Percentiles rank a stretch among this genome's conserved stretches.
phyloP scores from a whole-genome alignment of 2,113 vertebrate species.

The Tragelaphus imberbis region DNA sequence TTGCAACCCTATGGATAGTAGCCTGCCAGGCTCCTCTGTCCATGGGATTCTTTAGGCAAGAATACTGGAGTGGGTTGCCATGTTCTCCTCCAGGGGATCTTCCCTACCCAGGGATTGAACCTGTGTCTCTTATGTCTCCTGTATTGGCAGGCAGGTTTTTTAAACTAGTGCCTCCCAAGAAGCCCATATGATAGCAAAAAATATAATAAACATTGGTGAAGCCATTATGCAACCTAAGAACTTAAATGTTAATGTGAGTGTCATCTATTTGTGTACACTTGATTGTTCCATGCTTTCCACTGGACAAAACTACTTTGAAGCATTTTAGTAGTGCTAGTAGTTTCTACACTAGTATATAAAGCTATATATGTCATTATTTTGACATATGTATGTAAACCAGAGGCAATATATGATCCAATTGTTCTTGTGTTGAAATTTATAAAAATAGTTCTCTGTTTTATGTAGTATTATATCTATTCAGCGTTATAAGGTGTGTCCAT shows the following conservation, averaged over 20 bases:
- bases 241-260: neutral
- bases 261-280: neutral
- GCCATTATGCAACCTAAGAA: neutral
- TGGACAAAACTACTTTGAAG: neutral
- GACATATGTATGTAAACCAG: neutral
- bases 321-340: neutral
- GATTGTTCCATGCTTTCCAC: neutral
- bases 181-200: neutral
- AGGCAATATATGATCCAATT: neutral
- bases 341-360: neutral
- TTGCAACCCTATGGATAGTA: neutral
- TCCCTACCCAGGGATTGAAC: neutral
- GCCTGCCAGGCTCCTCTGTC: neutral
- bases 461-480: neutral
- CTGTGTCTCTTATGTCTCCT: neutral
- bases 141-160: neutral
- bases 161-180: neutral
- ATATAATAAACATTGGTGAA: neutral
- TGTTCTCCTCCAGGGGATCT: neutral
- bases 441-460: neutral
- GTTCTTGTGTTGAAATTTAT: neutral
- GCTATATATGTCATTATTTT: neutral
- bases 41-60: neutral
- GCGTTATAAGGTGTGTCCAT: neutral
- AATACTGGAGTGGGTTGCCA: neutral